Base-by-base conservation (phyloP, 2,888 invertebrate species). In the Perizoma affinitatum region DNA sequence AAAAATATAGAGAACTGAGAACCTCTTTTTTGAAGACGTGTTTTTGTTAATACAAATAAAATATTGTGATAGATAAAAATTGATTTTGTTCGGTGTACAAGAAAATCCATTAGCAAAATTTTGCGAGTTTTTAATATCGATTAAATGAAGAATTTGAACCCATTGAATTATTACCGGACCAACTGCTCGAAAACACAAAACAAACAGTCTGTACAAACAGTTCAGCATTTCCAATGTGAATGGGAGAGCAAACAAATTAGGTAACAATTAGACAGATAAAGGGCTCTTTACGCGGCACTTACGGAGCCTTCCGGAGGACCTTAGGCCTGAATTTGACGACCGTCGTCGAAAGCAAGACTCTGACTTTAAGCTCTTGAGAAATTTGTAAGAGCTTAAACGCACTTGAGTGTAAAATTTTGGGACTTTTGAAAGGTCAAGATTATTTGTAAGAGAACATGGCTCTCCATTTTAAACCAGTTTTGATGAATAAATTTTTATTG, bases 241-340 rank as follows among this genome's bases (percentile, higher is more conserved):
- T 61, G 56, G 66, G 61, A 65, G 54, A 59, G 55, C 61, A 65
- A 67, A 67, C 54, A 65, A 67, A 69, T 69, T 69, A 68, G 50
- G 52, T 58, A 66, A 70, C 67, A 70, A 70, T 70, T 68, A 68
- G 58, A 66, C 50, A 61, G 61, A 57, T 64, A 63, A 65, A 66
- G 66, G 55, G 58, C 63, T 58, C 67, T 67, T 66, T 61, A 55
- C 58, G 56, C 58, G 54, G 57, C 58, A 58, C 61, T 62, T 44
- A 44, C 8, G 22, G 44, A 44, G 22, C 44, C 44, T 44, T 22
- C 44, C 54, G 34, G 41, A 49, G 47, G 34, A 57, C 49, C 45
- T 33, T 33, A 47, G 57, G 51, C 51, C 58, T 58, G 62, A 36
- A 6, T 34, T 52, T 55, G 62, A 62, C 57, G 61, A 61, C 53